These are phyloP conservation scores for Macrochelys suwanniensis DNA, from an alignment of 2,797 vertebrate genomes.

Conservation along the genomic window DNA sequence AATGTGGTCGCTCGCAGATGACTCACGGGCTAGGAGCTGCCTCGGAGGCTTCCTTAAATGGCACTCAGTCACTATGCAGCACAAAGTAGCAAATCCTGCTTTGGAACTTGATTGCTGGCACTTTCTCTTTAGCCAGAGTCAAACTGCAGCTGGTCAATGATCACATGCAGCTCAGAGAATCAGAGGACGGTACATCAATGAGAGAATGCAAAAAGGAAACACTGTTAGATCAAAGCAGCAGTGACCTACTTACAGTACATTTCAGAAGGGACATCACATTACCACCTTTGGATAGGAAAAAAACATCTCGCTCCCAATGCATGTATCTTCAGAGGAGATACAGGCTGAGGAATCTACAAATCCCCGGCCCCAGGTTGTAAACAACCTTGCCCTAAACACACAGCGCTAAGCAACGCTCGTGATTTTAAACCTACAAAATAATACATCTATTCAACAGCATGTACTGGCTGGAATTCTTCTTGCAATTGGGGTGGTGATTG, in stretches of 20 bases:
- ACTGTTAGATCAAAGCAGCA: background rate
- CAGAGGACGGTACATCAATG: background rate
- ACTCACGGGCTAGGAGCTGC: slow-evolving; percentile 12
- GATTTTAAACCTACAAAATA: background rate
- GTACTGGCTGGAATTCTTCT: background rate
- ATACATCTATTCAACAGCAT: background rate
- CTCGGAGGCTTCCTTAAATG: slow-evolving; percentile 23
- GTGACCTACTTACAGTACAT: background rate
- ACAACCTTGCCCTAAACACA: background rate
- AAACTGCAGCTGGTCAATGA: background rate
- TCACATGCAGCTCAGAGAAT: background rate
- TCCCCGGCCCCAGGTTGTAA: background rate
- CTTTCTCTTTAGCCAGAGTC: background rate
- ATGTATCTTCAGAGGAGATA: background rate
- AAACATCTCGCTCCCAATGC: background rate
- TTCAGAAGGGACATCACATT: background rate
- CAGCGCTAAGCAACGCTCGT: background rate
- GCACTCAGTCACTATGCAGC: background rate
- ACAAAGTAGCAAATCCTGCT: background rate
- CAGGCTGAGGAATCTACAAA: background rate
- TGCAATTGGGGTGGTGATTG: too few relatives aligned
- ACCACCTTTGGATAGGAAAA: background rate
- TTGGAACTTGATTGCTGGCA: background rate
- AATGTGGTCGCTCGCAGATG: background rate
- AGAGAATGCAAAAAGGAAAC: background rate